Conservation (phyloP, 2,888 invertebrate species). For the Brachyopa scutellaris region DNA sequence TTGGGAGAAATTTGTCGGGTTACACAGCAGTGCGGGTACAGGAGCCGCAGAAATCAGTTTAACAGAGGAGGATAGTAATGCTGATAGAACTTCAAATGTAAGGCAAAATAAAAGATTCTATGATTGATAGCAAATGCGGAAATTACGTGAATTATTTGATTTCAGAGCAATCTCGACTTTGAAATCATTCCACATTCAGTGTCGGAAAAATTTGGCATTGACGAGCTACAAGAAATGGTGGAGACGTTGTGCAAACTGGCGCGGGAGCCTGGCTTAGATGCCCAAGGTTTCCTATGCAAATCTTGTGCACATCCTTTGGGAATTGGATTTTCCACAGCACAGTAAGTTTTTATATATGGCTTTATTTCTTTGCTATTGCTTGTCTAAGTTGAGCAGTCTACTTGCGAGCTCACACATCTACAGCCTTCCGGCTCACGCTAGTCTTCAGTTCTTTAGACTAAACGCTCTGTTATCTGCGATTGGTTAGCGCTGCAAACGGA, state of each 20-base stretch:
- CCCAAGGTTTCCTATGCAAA: constrained; percentile 93
- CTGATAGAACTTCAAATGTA: constrained; percentile 41
- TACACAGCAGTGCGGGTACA: constrained; percentile 52
- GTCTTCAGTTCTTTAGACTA: too few relatives aligned
- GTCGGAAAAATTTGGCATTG: constrained; percentile 83
- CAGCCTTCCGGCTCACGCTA: too few relatives aligned
- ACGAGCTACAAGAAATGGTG: constrained; percentile 85
- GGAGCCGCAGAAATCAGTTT: background rate
- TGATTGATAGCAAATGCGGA: too few relatives aligned
- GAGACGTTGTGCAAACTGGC: constrained; percentile 87
- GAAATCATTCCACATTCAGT: constrained; percentile 84
- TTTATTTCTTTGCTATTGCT: background rate
- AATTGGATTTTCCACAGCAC: constrained; percentile 84
- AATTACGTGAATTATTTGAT: background rate
- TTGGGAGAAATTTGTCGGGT: constrained; percentile 80
- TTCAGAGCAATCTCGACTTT: constrained; percentile 83
- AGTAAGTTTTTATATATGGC: constrained; percentile 80
- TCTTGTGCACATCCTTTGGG: constrained; percentile 84
- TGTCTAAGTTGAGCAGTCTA: background rate
- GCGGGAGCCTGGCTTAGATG: constrained; percentile 91
- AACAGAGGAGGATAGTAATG: constrained; percentile 25
- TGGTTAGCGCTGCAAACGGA: too few relatives aligned
- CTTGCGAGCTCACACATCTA: too few relatives aligned
- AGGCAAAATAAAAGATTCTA: background rate
- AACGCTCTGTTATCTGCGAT: too few relatives aligned